phyloP scores from a whole-genome alignment of 1,140 invertebrate species.

The Anoplolepis gracilipes region DNA sequence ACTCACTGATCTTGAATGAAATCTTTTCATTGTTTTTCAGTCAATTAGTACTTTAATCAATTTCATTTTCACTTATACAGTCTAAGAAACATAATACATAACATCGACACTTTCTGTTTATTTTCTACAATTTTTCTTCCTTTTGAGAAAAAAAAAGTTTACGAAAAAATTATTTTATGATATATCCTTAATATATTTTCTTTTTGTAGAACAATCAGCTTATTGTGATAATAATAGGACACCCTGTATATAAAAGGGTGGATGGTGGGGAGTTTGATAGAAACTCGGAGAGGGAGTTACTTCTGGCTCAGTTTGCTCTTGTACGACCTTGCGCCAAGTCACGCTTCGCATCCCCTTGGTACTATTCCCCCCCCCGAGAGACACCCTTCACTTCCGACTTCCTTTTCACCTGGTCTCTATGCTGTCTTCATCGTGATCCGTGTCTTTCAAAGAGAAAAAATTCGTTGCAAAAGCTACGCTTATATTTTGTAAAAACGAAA shows the following conservation, averaged over 20 bases:
- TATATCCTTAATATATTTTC: background rate
- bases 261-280: conserved; percentile 38
- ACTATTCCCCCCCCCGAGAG: background rate
- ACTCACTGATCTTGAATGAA: background rate
- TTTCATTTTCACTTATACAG: background rate
- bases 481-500: background rate
- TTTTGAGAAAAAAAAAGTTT: background rate
- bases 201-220: background rate
- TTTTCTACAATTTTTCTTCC: background rate
- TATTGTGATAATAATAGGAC: conserved; percentile 10
- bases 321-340: conserved; percentile 41
- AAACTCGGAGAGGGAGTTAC: conserved; percentile 46
- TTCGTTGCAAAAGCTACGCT: background rate
- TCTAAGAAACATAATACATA: background rate
- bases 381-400: conserved; percentile 2
- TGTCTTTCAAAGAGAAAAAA: conserved; percentile 2
- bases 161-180: background rate
- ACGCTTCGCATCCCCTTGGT: background rate
- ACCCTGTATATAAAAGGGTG: conserved; percentile 35
- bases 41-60: background rate
- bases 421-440: conserved; percentile 11
- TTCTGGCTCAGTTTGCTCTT: conserved; percentile 52
- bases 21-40: too few species aligned
- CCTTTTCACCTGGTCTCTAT: conserved; percentile 13
- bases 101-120: background rate